Conservation (phyloP, 2,113 vertebrate genomes). For the Sorex araneus region DNA sequence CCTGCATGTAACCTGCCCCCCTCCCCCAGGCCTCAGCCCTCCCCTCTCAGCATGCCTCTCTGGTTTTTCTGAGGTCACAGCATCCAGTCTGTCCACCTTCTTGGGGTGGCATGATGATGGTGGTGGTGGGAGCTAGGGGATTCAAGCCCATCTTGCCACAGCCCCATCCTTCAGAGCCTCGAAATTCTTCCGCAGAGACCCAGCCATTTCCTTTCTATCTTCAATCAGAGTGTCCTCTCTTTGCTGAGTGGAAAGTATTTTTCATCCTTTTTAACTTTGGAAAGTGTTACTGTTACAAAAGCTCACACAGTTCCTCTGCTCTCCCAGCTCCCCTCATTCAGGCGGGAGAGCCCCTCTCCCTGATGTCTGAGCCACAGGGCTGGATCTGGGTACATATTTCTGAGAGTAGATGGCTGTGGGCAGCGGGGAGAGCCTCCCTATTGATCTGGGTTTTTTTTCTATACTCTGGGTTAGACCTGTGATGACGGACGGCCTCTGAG, state of each 20-base stretch:
- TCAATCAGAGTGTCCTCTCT: constrained; percentile 8
- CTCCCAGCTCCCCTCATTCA: not conserved
- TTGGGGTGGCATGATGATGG: not conserved
- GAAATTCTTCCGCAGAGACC: not conserved
- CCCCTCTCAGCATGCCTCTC: no score
- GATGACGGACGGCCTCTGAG: not conserved
- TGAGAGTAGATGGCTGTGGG: constrained; percentile 9
- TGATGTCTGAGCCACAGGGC: not conserved
- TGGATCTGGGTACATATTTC: not conserved
- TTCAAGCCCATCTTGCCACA: not conserved
- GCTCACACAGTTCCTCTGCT: not conserved
- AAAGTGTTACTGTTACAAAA: constrained; percentile 77
- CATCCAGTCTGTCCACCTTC: not conserved
- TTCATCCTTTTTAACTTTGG: constrained; percentile 73
- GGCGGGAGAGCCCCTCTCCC: not conserved
- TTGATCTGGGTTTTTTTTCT: constrained; percentile 14
- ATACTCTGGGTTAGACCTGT: not conserved
- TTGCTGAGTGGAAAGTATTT: not conserved
- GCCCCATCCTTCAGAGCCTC: not conserved
- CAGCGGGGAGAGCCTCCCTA: not conserved
- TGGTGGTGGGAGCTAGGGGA: no score
- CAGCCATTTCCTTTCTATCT: not conserved
- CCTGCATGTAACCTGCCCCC: not conserved
- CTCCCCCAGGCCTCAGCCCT: not conserved
- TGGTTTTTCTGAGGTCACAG: not conserved